Evolutionary conservation across 1,140 invertebrate species (phyloP).

Genomic region (silkworm (Bombyx mori)): DNA sequence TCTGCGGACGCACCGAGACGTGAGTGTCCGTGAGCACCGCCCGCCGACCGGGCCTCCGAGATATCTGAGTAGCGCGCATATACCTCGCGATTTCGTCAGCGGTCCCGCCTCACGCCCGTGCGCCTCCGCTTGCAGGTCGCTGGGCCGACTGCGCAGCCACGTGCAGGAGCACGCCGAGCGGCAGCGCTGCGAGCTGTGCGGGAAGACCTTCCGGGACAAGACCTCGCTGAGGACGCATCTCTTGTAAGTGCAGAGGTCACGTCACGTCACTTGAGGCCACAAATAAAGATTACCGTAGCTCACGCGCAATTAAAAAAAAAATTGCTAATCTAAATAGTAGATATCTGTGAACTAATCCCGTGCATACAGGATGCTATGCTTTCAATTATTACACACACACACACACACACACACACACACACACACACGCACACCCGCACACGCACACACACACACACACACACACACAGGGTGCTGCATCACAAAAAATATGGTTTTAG

Average conservation of each 20-base stretch:
- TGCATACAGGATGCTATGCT: too few species aligned
- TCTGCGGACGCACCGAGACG: conserved; percentile 26
- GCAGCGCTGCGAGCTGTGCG: conserved; percentile 39
- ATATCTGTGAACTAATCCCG: too few species aligned
- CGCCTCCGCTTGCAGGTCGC: conserved; percentile 19
- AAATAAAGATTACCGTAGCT: background rate
- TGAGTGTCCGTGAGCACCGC: conserved; percentile 13
- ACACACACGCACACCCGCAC: too few species aligned
- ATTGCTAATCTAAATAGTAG: too few species aligned
- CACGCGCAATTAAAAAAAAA: background rate
- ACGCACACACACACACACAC: too few species aligned
- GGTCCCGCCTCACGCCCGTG: too few species aligned
- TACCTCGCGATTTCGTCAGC: background rate
- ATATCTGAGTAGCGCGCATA: background rate
- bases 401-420: too few species aligned
- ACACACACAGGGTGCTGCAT: too few species aligned
- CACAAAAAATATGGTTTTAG: too few species aligned
- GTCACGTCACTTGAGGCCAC: background rate
- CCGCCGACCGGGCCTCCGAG: background rate
- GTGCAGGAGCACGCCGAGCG: conserved; percentile 39
- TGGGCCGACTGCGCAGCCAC: conserved; percentile 41
- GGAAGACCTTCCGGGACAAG: conserved; percentile 37
- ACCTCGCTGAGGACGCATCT: conserved; percentile 42
- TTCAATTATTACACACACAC: too few species aligned
- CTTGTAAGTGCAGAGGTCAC: conserved; percentile 28